phyloP scores from a whole-genome alignment of 2,888 invertebrate genomes.

The Labia minor region DNA sequence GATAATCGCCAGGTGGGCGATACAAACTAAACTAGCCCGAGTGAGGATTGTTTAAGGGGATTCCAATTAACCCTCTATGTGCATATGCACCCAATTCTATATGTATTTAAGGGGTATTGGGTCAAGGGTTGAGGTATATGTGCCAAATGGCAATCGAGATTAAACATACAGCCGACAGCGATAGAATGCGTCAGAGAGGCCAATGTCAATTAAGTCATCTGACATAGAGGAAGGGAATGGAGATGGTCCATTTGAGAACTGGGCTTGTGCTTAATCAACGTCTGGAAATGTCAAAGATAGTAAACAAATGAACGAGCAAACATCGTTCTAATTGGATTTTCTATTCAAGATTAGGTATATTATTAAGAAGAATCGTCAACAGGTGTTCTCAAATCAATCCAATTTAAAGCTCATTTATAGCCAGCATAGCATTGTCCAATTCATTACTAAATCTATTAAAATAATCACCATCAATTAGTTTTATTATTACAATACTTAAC shows the following conservation, averaged over 20 bases:
- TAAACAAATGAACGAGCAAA: too few species aligned
- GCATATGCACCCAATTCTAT: background rate
- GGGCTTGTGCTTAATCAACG: background rate
- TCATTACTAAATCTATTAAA: too few species aligned
- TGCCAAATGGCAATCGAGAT: conserved; percentile 13
- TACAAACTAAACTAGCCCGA: background rate
- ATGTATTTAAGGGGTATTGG: background rate
- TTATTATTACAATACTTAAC: too few species aligned
- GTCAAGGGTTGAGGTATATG: background rate
- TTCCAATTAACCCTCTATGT: conserved; percentile 3
- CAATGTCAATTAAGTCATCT: conserved; percentile 2
- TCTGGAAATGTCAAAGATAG: background rate
- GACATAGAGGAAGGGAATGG: background rate
- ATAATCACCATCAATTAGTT: too few species aligned
- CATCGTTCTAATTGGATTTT: too few species aligned
- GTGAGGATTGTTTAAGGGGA: background rate
- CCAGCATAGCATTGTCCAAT: too few species aligned
- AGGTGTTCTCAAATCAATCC: too few species aligned
- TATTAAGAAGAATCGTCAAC: too few species aligned
- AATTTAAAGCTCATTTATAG: too few species aligned
- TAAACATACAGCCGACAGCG: conserved; percentile 13
- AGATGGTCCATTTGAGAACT: background rate
- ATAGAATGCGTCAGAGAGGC: conserved; percentile 13
- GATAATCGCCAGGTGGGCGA: conserved; percentile 8
- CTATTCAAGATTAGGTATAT: too few species aligned